phyloP scores from a whole-genome alignment of 1,140 invertebrate species.

The Sitodiplosis mosellana region DNA sequence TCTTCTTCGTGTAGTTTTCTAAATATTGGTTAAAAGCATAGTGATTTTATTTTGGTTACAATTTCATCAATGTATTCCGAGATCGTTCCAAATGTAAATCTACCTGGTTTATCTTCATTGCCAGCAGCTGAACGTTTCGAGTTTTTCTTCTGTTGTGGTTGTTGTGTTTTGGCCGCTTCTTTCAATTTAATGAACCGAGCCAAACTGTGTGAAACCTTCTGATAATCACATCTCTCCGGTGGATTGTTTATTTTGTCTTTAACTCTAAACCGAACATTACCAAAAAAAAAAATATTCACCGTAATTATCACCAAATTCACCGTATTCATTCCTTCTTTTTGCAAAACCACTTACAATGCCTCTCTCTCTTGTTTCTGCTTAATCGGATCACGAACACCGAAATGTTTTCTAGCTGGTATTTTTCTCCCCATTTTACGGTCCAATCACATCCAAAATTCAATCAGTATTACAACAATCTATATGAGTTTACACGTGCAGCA shows the following conservation, averaged over 20 bases:
- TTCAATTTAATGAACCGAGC: slow-evolving; percentile 16
- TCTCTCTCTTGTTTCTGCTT: slow-evolving; percentile 17
- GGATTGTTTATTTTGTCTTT: slow-evolving; percentile 21
- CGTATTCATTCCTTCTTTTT: background rate
- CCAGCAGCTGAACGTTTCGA: background rate
- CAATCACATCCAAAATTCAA: background rate
- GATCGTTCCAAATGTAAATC: background rate
- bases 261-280: slow-evolving; percentile 8
- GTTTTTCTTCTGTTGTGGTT: background rate
- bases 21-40: too few relatives aligned
- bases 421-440: slow-evolving; percentile 12
- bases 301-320: background rate
- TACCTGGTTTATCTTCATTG: slow-evolving; percentile 13
- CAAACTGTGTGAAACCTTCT: slow-evolving; percentile 18
- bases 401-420: slow-evolving; percentile 23
- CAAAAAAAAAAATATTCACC: too few relatives aligned
- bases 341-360: slow-evolving; percentile 15
- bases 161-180: slow-evolving; percentile 13
- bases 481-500: too few relatives aligned
- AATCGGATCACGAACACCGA: slow-evolving; percentile 21
- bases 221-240: slow-evolving; percentile 14
- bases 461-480: background rate
- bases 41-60: background rate
- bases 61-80: background rate
- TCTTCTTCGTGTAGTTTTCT: slow-evolving; percentile 5